Percentiles rank a stretch among this genome's conserved stretches.
Conservation (phyloP, 2,888 invertebrate genomes). For the Drosophila melanosoma region DNA sequence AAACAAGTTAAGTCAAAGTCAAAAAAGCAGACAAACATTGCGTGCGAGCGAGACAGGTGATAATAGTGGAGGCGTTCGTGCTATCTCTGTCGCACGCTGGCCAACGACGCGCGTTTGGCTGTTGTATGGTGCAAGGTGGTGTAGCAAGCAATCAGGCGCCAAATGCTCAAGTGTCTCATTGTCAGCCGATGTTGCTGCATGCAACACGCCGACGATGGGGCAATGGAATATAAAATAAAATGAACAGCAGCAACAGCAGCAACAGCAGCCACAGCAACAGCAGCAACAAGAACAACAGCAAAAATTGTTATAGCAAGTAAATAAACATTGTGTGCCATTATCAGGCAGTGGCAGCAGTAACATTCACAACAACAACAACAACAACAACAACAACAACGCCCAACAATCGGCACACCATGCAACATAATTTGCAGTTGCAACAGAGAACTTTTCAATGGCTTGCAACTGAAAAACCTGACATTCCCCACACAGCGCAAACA, state of each 20-base stretch:
- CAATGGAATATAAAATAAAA: conserved; percentile 60
- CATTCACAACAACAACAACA: conserved; percentile 33
- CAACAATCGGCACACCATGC: conserved; percentile 66
- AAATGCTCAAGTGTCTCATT: conserved; percentile 79
- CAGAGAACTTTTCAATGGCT: conserved; percentile 74
- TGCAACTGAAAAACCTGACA: conserved; percentile 61
- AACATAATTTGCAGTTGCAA: conserved; percentile 78
- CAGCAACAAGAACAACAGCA: conserved; percentile 45
- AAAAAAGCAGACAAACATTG: conserved; percentile 69
- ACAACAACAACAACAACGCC: conserved; percentile 47
- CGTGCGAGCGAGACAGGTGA: conserved; percentile 32
- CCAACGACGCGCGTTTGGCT: conserved; percentile 10
- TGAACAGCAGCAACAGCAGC: conserved; percentile 53
- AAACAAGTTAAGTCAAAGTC: conserved; percentile 80
- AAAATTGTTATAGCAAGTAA: conserved; percentile 75
- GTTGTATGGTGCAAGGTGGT: conserved; percentile 36
- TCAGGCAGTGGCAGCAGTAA: conserved; percentile 71
- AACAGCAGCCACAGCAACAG: conserved; percentile 50
- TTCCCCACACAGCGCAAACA: conserved; percentile 20
- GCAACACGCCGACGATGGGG: conserved; percentile 47
- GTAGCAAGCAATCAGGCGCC: conserved; percentile 77
- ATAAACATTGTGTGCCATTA: conserved; percentile 78
- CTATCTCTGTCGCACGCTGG: conserved; percentile 32
- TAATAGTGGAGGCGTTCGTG: conserved; percentile 1
- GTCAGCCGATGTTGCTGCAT: conserved; percentile 70